These are phyloP conservation scores for Conopomorpha cramerella DNA, from an alignment of 1,140 invertebrate species.

Conservation along the genomic window DNA sequence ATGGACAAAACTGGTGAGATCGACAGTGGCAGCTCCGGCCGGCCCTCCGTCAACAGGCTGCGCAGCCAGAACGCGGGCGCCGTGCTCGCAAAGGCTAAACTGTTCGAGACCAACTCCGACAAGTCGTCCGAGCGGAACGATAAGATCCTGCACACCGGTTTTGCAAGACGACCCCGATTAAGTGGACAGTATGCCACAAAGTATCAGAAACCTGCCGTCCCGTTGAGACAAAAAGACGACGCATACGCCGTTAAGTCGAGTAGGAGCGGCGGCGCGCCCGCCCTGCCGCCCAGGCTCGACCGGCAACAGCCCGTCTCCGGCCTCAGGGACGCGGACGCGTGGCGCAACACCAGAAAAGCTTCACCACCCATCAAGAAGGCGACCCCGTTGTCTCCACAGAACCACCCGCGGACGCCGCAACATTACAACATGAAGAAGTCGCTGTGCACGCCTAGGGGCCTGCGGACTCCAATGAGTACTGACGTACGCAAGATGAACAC, in stretches of 20 bases:
- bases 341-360: constrained; percentile 21
- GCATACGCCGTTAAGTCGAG: constrained; percentile 7
- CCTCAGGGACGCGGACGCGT: constrained; percentile 8
- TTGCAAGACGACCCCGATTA: constrained; percentile 33
- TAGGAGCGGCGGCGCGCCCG: constrained; percentile 5
- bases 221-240: no score
- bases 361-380: constrained; percentile 28
- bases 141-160: constrained; percentile 23
- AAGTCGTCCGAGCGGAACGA: constrained; percentile 41
- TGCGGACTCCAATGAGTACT: constrained; percentile 16
- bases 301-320: not conserved
- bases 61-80: constrained; percentile 67
- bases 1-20: constrained; percentile 47
- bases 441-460: constrained; percentile 25
- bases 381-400: constrained; percentile 21
- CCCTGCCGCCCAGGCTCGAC: constrained; percentile 1
- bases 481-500: constrained; percentile 30
- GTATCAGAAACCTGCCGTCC: constrained; percentile 13
- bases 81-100: constrained; percentile 66
- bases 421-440: constrained; percentile 32
- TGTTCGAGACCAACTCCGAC: constrained; percentile 62
- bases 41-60: constrained; percentile 66
- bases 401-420: constrained; percentile 19
- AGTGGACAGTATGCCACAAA: constrained; percentile 18
- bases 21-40: constrained; percentile 51